A percentile compares a stretch with the other conserved stretches of the same genome.
Conservation (phyloP, 2,888 invertebrate genomes). For the Andricus quercusramuli region DNA sequence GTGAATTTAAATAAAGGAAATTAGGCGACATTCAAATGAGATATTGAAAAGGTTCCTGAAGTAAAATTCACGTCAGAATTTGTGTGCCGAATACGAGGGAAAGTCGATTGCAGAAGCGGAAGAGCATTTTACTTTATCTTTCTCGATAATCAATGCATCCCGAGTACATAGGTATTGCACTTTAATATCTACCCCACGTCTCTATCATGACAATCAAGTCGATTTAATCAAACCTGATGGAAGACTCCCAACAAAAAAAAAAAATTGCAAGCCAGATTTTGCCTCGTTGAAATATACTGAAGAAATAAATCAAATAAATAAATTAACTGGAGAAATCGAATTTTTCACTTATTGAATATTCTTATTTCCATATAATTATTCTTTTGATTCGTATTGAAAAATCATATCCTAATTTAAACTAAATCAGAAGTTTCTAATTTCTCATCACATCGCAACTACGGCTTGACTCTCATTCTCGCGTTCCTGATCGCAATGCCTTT, state of each 20-base stretch:
- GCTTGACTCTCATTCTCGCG: not conserved
- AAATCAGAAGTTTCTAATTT: not conserved
- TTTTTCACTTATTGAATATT: not conserved
- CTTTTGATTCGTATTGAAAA: not conserved
- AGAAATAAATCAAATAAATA: not conserved
- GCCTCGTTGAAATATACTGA: not conserved
- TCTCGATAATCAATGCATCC: slow-evolving; percentile 19
- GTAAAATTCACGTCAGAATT: not conserved
- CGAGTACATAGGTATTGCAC: not conserved
- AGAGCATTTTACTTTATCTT: slow-evolving; percentile 2
- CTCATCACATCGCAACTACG: not conserved
- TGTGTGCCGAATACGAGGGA: not conserved
- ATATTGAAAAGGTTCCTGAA: not conserved
- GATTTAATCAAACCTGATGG: not conserved
- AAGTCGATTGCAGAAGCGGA: not conserved
- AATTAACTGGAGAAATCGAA: not conserved
- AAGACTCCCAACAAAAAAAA: not conserved
- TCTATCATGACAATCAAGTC: not conserved
- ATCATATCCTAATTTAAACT: not conserved
- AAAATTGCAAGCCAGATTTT: not conserved
- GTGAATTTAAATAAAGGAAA: slow-evolving; percentile 6
- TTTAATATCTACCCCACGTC: slow-evolving; percentile 7
- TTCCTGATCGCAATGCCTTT: slow-evolving; percentile 4
- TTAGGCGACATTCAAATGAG: not conserved
- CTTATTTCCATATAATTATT: not conserved